These are phyloP conservation scores for Folsomia manolachei DNA, from an alignment of 2,888 invertebrate genomes.

Conservation along the genomic window DNA sequence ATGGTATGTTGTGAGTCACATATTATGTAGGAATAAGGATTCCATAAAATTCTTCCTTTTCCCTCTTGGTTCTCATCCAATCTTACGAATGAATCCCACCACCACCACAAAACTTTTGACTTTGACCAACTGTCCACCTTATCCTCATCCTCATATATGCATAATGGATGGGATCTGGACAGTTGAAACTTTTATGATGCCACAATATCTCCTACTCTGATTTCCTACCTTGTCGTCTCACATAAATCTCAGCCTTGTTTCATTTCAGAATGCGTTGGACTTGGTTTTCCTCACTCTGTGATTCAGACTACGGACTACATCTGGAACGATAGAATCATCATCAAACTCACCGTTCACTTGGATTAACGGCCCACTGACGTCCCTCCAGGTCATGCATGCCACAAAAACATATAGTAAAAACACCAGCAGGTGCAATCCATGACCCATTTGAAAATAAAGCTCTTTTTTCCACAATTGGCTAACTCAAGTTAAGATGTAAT, in stretches of 20 bases:
- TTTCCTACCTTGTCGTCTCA: neutral
- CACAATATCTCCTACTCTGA: conserved; percentile 1
- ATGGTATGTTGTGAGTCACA: conserved; percentile 2
- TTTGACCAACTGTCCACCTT: neutral
- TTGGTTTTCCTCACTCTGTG: conserved; percentile 58
- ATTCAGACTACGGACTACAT: conserved; percentile 57
- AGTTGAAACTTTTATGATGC: neutral
- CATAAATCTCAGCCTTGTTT: neutral
- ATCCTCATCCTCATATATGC: neutral
- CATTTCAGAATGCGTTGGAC: conserved; percentile 54
- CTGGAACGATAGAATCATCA: conserved; percentile 57
- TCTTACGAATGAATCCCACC: too few relatives aligned
- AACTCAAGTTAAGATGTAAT: neutral
- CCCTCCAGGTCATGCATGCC: neutral
- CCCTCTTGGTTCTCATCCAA: neutral
- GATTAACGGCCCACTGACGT: conserved; percentile 50
- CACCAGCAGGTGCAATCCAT: neutral
- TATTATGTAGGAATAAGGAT: too few relatives aligned
- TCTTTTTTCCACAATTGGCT: neutral
- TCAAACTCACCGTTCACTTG: conserved; percentile 61
- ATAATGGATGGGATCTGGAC: conserved; percentile 6
- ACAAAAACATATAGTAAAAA: neutral
- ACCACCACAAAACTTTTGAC: too few relatives aligned
- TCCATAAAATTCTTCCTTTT: neutral
- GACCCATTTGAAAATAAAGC: neutral